These are phyloP conservation scores for Caenorhabditis angaria DNA, from an alignment of 2,888 invertebrate genomes.

Conservation along the genomic window DNA sequence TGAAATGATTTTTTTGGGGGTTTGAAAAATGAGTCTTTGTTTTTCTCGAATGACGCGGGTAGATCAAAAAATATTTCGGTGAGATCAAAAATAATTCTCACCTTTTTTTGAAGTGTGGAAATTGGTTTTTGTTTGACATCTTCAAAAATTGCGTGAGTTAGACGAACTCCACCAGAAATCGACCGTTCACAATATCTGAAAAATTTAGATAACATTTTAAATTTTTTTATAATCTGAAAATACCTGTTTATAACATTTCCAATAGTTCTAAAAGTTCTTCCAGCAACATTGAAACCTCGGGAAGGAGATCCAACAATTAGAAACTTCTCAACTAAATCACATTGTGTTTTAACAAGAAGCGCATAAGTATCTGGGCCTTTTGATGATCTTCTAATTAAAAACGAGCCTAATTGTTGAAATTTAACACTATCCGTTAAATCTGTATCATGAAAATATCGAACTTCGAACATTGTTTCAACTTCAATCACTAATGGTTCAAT, in stretches of 20 bases:
- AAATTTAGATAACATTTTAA: too few species aligned
- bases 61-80: too few species aligned
- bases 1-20: neutral
- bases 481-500: slow-evolving; percentile 20
- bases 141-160: slow-evolving; percentile 38
- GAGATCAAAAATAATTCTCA: neutral
- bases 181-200: slow-evolving; percentile 46
- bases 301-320: slow-evolving; percentile 34
- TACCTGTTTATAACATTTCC: slow-evolving; percentile 51
- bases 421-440: slow-evolving; percentile 28
- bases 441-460: slow-evolving; percentile 39
- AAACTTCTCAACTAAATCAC: slow-evolving; percentile 47
- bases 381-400: slow-evolving; percentile 48
- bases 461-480: slow-evolving; percentile 19
- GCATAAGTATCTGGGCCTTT: slow-evolving; percentile 44
- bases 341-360: slow-evolving; percentile 45
- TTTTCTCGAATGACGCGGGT: too few species aligned
- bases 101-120: neutral
- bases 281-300: slow-evolving; percentile 43
- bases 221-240: too few species aligned
- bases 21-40: too few species aligned
- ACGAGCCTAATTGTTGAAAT: slow-evolving; percentile 25
- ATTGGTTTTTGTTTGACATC: neutral
- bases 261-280: slow-evolving; percentile 42
- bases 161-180: slow-evolving; percentile 42